Conservation (phyloP, 2,797 vertebrate genomes). For the Vespertilio murinus region DNA sequence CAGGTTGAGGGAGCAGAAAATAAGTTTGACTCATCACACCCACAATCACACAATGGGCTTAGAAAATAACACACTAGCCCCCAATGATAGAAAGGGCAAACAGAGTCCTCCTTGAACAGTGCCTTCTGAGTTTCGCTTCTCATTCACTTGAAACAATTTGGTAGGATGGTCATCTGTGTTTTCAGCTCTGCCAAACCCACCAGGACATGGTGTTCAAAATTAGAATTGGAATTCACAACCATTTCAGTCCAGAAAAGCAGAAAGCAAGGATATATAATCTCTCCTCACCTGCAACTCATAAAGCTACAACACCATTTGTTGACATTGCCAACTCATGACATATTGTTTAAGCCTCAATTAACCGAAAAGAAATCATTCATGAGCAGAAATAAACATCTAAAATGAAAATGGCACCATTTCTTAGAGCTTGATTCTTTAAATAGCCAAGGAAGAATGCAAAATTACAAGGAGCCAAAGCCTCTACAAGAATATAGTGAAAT, state of each 20-base stretch:
- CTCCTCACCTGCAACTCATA: background rate
- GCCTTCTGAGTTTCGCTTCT: background rate
- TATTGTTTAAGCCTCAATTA: too few species aligned
- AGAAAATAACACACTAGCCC: background rate
- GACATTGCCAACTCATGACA: background rate
- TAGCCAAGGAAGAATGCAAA: background rate
- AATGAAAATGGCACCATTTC: background rate
- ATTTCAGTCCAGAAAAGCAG: background rate
- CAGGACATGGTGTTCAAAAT: background rate
- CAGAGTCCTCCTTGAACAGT: background rate
- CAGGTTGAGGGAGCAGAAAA: conserved; percentile 6
- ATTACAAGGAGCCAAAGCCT: background rate
- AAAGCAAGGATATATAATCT: background rate
- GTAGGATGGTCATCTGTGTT: background rate
- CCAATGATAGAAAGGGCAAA: background rate
- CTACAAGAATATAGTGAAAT: background rate
- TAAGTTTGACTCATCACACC: conserved; percentile 58
- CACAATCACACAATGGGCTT: background rate
- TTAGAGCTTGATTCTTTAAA: background rate
- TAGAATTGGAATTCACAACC: background rate
- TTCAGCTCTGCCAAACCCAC: background rate
- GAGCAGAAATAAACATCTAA: background rate
- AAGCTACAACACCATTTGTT: rapidly evolving
- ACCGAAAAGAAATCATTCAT: background rate
- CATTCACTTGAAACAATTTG: background rate